Evolutionary conservation across 2,113 vertebrate species (phyloP).

Genomic region (Xiphorhynchus elegans): DNA sequence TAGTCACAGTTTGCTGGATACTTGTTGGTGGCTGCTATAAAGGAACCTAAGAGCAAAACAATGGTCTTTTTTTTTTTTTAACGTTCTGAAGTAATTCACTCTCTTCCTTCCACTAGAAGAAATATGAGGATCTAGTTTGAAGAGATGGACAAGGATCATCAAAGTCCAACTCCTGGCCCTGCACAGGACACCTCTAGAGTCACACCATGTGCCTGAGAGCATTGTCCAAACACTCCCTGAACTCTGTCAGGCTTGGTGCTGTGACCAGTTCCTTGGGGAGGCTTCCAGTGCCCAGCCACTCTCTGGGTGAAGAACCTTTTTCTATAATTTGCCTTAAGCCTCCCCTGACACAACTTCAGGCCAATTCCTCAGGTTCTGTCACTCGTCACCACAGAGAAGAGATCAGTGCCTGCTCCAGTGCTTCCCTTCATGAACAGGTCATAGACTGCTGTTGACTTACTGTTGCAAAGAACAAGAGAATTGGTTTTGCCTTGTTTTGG

Average conservation of each 20-base stretch:
- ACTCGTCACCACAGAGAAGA: not conserved
- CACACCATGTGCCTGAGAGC: not conserved
- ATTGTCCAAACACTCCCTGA: not conserved
- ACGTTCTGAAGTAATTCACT: not conserved
- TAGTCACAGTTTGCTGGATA: not conserved
- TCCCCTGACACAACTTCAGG: not conserved
- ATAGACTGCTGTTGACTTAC: not conserved
- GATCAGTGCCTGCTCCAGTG: not conserved
- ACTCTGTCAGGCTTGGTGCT: not conserved
- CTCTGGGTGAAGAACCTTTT: not conserved
- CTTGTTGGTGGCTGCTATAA: not conserved
- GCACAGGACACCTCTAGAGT: not conserved
- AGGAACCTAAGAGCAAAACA: not conserved
- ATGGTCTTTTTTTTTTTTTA: not conserved
- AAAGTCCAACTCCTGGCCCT: not conserved
- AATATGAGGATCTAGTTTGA: not conserved
- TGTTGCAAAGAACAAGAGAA: not conserved
- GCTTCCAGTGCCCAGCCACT: not conserved
- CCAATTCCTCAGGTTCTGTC: not conserved
- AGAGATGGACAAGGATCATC: not conserved
- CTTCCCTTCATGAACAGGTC: not conserved
- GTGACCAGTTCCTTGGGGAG: not conserved
- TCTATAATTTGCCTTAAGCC: not conserved
- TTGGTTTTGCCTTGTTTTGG: not conserved
- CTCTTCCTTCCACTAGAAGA: not conserved